These are phyloP conservation scores for Sebastes umbrosus DNA, from an alignment of 2,797 vertebrate species.

Conservation along the genomic window DNA sequence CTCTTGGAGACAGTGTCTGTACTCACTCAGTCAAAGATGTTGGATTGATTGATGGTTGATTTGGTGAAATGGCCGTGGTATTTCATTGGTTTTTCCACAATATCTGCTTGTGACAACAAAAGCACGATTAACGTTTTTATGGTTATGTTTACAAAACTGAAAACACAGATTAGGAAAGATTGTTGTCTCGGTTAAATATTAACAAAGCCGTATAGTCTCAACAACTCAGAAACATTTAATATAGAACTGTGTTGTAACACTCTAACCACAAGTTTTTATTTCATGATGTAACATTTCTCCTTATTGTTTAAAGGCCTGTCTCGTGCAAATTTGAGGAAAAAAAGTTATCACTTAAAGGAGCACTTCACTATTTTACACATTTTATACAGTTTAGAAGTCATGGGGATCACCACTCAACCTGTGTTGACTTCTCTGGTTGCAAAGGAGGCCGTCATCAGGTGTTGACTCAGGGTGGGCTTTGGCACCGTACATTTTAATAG, in stretches of 20 bases:
- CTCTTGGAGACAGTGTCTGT: neutral
- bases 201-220: neutral
- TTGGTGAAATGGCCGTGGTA: neutral
- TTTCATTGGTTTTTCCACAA: neutral
- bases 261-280: neutral
- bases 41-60: neutral
- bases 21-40: neutral
- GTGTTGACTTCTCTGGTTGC: neutral
- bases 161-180: neutral
- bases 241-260: neutral
- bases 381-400: neutral
- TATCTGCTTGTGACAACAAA: neutral
- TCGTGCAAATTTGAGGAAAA: neutral
- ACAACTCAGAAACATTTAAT: neutral
- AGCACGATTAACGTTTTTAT: neutral
- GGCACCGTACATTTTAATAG: neutral
- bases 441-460: neutral
- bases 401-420: neutral
- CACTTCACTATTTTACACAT: neutral
- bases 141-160: neutral
- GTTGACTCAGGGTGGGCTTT: neutral
- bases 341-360: rapidly evolving
- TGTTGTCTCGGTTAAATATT: neutral
- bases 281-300: rapidly evolving
- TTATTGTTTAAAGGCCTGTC: neutral